Evolutionary conservation across 2,888 invertebrate genomes (phyloP).

Genomic region (Aplocera efformata): DNA sequence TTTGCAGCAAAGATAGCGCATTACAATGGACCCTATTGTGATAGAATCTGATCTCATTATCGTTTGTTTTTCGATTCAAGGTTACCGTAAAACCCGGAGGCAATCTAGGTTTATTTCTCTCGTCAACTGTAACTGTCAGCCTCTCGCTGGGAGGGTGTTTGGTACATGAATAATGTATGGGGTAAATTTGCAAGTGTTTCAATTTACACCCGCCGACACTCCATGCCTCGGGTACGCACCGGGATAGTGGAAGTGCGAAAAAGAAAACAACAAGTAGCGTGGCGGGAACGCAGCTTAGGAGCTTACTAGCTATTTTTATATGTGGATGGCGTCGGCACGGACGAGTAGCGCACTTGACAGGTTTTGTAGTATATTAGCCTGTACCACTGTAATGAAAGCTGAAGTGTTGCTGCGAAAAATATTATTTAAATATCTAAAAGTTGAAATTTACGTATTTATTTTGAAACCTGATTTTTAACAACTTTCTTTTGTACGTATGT

Average conservation of each 20-base stretch:
- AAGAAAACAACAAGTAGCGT: conserved; percentile 63
- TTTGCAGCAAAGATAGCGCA: conserved; percentile 53
- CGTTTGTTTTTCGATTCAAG: conserved; percentile 29
- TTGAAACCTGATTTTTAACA: no score
- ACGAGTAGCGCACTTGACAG: conserved; percentile 20
- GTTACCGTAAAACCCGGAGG: conserved; percentile 24
- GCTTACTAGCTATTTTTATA: conserved; percentile 29
- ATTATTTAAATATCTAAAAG: no score
- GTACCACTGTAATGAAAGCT: conserved; percentile 5
- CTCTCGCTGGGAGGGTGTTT: conserved; percentile 62
- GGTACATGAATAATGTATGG: conserved; percentile 77
- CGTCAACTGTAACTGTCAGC: conserved; percentile 64
- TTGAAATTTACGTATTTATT: no score
- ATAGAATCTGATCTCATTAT: conserved; percentile 29
- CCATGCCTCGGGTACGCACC: conserved; percentile 64
- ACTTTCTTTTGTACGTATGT: no score
- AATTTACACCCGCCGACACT: conserved; percentile 77
- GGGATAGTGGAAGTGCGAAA: conserved; percentile 72
- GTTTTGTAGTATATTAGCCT: conserved; percentile 18
- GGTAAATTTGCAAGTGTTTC: conserved; percentile 80
- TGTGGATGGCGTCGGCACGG: conserved; percentile 17
- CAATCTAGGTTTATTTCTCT: conserved; percentile 44
- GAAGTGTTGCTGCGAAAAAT: no score
- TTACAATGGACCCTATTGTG: conserved; percentile 40
- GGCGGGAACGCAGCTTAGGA: conserved; percentile 26